Evolutionary conservation across 2,113 vertebrate species (phyloP).

Genomic region (Podarcis muralis): DNA sequence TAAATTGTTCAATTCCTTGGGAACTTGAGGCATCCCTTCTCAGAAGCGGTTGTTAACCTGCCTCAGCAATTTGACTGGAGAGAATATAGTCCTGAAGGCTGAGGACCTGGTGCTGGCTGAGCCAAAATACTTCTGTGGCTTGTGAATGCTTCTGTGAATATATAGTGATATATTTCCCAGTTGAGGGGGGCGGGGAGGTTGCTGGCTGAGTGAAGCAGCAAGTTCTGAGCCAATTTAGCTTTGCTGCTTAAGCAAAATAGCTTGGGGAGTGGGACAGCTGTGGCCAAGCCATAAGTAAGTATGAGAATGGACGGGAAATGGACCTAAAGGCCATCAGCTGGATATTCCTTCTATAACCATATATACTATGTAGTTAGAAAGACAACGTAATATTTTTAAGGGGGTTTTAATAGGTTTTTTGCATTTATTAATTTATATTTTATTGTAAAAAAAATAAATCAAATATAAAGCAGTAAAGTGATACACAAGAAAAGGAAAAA

Average conservation of each 20-base stretch:
- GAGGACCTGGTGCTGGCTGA: background rate
- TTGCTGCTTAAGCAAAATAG: background rate
- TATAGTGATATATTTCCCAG: background rate
- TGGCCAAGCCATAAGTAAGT: background rate
- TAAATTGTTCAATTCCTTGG: background rate
- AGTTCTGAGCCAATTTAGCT: background rate
- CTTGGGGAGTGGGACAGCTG: background rate
- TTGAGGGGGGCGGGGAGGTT: background rate
- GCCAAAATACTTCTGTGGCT: background rate
- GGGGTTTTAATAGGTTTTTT: too few species aligned
- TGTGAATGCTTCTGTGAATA: background rate
- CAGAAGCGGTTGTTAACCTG: background rate
- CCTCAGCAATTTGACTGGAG: background rate
- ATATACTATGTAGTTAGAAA: background rate
- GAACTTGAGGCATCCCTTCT: background rate
- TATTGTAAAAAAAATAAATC: too few species aligned
- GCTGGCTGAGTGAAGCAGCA: background rate
- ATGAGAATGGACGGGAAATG: background rate
- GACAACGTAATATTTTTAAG: background rate
- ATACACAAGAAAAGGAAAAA: too few species aligned
- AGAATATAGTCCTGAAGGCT: background rate
- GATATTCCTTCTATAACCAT: background rate
- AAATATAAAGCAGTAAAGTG: too few species aligned
- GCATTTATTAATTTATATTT: too few species aligned
- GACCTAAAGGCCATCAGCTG: background rate